Conservation (phyloP, 2,888 invertebrate genomes). For the Cataglyphis rosenhaueri region DNA sequence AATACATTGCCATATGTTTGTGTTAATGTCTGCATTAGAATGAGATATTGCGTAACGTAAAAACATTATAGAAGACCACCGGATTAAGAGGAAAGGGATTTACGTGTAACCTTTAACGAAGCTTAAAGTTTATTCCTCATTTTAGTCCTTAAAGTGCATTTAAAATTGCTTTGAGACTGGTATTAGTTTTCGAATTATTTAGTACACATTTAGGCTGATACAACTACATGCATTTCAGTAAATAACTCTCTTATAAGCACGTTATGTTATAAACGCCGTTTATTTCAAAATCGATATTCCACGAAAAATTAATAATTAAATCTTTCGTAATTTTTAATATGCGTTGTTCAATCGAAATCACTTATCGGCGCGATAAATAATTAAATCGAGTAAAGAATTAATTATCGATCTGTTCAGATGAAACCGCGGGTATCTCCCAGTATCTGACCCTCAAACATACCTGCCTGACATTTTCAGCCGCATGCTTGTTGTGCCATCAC, state of each 20-base stretch:
- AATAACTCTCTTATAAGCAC: background rate
- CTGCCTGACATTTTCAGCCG: conserved; percentile 66
- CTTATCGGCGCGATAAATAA: background rate
- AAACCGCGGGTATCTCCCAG: conserved; percentile 50
- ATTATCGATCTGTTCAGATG: conserved; percentile 46
- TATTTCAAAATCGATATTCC: background rate
- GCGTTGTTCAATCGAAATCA: background rate
- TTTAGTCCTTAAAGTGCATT: conserved; percentile 56
- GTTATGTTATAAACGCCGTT: background rate
- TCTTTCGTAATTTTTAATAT: background rate
- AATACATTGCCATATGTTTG: conserved; percentile 44
- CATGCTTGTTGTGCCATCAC: conserved; percentile 38
- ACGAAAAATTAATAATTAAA: background rate
- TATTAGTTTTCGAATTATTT: conserved; percentile 33
- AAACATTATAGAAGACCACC: conserved; percentile 24
- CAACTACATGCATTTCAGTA: background rate
- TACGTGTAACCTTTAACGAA: conserved; percentile 49
- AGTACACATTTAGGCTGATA: background rate
- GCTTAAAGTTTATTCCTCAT: background rate
- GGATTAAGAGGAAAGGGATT: conserved; percentile 38
- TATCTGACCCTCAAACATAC: conserved; percentile 61
- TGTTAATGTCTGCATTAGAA: conserved; percentile 33
- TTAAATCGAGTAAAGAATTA: conserved; percentile 10
- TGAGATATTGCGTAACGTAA: conserved; percentile 45
- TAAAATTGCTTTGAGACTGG: conserved; percentile 43